These are phyloP conservation scores for Boloria euphrosyne DNA, from an alignment of 2,888 invertebrate genomes.

Conservation along the genomic window DNA sequence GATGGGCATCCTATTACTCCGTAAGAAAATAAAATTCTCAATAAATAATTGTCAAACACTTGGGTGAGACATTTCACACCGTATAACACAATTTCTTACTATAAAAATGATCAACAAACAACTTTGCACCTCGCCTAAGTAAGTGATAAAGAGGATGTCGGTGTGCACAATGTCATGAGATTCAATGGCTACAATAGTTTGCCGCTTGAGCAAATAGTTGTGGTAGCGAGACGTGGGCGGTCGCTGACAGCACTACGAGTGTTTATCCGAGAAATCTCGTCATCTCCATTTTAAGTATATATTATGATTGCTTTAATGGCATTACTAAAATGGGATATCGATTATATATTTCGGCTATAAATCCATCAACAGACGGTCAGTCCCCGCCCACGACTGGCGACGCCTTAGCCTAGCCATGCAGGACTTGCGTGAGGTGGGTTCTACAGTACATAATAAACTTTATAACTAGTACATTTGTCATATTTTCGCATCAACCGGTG, in stretches of 20 bases:
- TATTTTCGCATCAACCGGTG: conserved; percentile 63
- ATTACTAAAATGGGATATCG: too few species aligned
- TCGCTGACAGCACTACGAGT: too few species aligned
- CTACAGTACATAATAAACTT: conserved; percentile 62
- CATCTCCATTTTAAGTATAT: too few species aligned
- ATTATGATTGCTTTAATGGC: too few species aligned
- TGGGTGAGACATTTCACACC: conserved; percentile 78
- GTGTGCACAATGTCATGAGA: conserved; percentile 78
- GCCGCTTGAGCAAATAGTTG: conserved; percentile 81
- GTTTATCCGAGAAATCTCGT: not conserved
- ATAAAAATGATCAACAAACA: conserved; percentile 81
- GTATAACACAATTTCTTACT: conserved; percentile 80
- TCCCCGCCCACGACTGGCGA: conserved; percentile 21
- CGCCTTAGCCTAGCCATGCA: conserved; percentile 68
- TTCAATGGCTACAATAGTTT: conserved; percentile 75
- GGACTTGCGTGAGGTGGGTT: conserved; percentile 67
- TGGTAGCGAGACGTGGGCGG: conserved; percentile 50
- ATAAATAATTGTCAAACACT: conserved; percentile 82
- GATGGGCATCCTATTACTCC: conserved; percentile 73
- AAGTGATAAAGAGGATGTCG: conserved; percentile 50
- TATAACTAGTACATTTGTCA: conserved; percentile 59
- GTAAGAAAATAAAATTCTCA: conserved; percentile 82
- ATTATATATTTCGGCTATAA: too few species aligned
- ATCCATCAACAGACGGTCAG: not conserved
- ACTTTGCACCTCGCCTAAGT: conserved; percentile 74